Percentiles rank a stretch among this genome's conserved stretches.
These are phyloP conservation scores for Anthoptus insignis DNA, from an alignment of 2,888 invertebrate species.

Conservation along the genomic window DNA sequence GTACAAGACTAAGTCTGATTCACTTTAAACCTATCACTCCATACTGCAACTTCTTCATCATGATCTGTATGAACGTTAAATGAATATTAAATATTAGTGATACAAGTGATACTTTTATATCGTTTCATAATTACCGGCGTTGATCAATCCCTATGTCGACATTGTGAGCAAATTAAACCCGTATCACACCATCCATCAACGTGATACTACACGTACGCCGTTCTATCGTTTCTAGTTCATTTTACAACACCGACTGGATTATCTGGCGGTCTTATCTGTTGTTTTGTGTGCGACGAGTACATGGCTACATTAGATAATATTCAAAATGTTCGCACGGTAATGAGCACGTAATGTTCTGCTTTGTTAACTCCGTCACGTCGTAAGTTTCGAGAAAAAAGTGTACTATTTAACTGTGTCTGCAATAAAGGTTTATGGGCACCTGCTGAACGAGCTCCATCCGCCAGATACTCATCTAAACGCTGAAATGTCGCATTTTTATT, in stretches of 20 bases:
- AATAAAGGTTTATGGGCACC: slow-evolving; percentile 24
- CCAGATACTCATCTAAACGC: not conserved
- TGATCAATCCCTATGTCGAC: not conserved
- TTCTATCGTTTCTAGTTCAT: slow-evolving; percentile 13
- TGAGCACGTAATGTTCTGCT: slow-evolving; percentile 32
- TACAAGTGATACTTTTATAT: not conserved
- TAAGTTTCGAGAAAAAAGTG: slow-evolving; percentile 27
- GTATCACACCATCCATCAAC: not conserved
- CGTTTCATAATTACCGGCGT: slow-evolving; percentile 1
- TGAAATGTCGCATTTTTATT: not conserved
- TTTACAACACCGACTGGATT: slow-evolving; percentile 9
- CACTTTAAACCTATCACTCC: too few relatives aligned
- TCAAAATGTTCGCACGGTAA: slow-evolving; percentile 33
- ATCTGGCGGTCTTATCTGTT: slow-evolving; percentile 1
- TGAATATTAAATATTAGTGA: not conserved
- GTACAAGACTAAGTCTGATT: too few relatives aligned
- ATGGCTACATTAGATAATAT: slow-evolving; percentile 29
- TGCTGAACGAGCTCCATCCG: slow-evolving; percentile 1
- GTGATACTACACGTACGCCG: slow-evolving; percentile 1
- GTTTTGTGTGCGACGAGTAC: slow-evolving; percentile 1
- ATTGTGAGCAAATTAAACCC: not conserved
- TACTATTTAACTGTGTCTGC: slow-evolving; percentile 26
- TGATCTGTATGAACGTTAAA: not conserved
- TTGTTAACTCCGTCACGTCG: slow-evolving; percentile 21
- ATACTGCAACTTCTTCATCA: not conserved